Evolutionary conservation across 2,113 vertebrate species (phyloP).

Genomic region (Diphyllodes magnificus): DNA sequence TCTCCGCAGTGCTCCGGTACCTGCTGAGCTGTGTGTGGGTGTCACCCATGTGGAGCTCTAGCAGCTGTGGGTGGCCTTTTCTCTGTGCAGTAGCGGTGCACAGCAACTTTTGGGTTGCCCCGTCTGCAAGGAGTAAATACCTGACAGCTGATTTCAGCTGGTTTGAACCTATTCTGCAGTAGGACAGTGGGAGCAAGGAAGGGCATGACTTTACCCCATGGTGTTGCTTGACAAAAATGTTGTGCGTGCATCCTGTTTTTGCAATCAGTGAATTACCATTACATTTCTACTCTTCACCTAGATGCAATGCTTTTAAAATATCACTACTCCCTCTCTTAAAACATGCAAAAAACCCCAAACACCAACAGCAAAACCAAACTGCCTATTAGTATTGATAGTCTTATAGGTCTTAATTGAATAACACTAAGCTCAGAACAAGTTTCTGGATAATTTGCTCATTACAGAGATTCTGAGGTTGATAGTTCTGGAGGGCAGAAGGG

Average conservation of each 20-base stretch:
- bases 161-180: not conserved
- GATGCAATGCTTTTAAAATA: not conserved
- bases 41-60: accelerated
- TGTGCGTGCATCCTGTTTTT: not conserved
- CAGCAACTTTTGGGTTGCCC: not conserved
- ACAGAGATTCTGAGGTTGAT: not conserved
- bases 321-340: not conserved
- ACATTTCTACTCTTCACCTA: not conserved
- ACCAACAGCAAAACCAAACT: not conserved
- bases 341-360: not conserved
- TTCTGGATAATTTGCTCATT: not conserved
- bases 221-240: not conserved
- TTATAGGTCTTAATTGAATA: not conserved
- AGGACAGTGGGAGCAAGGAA: not conserved
- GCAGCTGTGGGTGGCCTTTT: not conserved
- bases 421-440: not conserved
- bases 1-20: not conserved
- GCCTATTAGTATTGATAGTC: not conserved
- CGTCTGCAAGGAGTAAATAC: not conserved
- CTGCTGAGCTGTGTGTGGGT: not conserved
- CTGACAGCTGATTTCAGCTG: not conserved
- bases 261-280: not conserved
- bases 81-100: accelerated
- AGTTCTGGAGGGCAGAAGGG: not conserved
- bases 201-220: not conserved